A percentile compares a stretch with the other conserved stretches of the same genome.
phyloP scores from a whole-genome alignment of 2,888 invertebrate genomes.

The Nycteola revayana region DNA sequence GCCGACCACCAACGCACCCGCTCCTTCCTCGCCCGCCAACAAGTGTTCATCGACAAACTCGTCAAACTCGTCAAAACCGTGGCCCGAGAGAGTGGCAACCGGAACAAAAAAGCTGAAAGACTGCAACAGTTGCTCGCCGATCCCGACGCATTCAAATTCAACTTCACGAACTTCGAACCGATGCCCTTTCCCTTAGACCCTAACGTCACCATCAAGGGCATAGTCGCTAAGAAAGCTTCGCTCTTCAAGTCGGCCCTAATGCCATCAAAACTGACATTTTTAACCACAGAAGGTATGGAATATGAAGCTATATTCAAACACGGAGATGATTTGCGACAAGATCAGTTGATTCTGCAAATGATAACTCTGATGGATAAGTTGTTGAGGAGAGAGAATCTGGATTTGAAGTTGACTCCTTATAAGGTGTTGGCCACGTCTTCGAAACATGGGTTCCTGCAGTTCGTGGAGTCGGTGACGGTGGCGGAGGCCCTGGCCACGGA shows the following conservation, averaged over 20 bases:
- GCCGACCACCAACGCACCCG: conserved; percentile 88
- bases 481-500: conserved; percentile 94
- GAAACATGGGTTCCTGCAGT: conserved; percentile 98
- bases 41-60: conserved; percentile 94
- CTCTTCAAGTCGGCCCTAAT: conserved; percentile 98
- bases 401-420: conserved; percentile 97
- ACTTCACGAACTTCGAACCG: conserved; percentile 94
- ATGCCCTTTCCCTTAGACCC: conserved; percentile 98
- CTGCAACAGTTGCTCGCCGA: conserved; percentile 92
- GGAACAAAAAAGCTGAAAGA: conserved; percentile 95
- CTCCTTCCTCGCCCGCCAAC: conserved; percentile 90
- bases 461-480: conserved; percentile 95
- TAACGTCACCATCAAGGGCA: conserved; percentile 92
- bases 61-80: conserved; percentile 94
- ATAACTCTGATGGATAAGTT: conserved; percentile 99
- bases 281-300: conserved; percentile 89
- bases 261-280: conserved; percentile 95
- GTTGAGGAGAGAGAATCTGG: conserved; percentile 95
- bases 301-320: conserved; percentile 99
- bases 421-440: conserved; percentile 96
- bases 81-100: conserved; percentile 93
- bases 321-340: conserved; percentile 98
- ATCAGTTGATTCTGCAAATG: conserved; percentile 98
- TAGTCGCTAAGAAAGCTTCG: conserved; percentile 93
- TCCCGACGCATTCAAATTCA: conserved; percentile 90